A percentile compares a stretch with the other conserved stretches of the same genome.
These are phyloP conservation scores for Cygnus atratus DNA, from an alignment of 2,113 vertebrate genomes.

Conservation along the genomic window DNA sequence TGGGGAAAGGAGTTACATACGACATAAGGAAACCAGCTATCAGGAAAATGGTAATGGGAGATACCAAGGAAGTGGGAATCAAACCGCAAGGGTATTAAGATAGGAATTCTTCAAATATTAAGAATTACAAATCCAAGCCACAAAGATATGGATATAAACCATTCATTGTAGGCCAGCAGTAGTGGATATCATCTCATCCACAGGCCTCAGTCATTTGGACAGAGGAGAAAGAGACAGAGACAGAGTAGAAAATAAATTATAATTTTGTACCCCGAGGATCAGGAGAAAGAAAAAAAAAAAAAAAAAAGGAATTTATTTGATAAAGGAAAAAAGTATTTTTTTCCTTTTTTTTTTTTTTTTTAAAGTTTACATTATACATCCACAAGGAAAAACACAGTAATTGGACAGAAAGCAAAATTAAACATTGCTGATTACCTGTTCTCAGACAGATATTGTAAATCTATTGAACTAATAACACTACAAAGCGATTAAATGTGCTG, in stretches of 20 bases:
- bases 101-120: background rate
- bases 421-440: background rate
- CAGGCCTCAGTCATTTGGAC: background rate
- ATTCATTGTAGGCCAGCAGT: background rate
- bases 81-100: background rate
- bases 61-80: background rate
- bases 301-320: too few relatives aligned
- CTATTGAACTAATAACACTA: background rate
- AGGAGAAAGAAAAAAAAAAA: background rate
- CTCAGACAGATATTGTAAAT: background rate
- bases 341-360: background rate
- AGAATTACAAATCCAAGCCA: background rate
- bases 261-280: background rate
- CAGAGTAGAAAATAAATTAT: background rate
- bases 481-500: background rate
- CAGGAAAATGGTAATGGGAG: background rate
- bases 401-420: background rate
- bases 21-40: background rate
- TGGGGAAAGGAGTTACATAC: background rate
- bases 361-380: background rate
- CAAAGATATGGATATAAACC: background rate
- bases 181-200: background rate
- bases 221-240: background rate
- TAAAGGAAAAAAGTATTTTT: accelerated
- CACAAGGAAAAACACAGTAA: background rate